Evolutionary conservation across 2,888 invertebrate genomes (phyloP).

Genomic region (Drosophila falleni): DNA sequence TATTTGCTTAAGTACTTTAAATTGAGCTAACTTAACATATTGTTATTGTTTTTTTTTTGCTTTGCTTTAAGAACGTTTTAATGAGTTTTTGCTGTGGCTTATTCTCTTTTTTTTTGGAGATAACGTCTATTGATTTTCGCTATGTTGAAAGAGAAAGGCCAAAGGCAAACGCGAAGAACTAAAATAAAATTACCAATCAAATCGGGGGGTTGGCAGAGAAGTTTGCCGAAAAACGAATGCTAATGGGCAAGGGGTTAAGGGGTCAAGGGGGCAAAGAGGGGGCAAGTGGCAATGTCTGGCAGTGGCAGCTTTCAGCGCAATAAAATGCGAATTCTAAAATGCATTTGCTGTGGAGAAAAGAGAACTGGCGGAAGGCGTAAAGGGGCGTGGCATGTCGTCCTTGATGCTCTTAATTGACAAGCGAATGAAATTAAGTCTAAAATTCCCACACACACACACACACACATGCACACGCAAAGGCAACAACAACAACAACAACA

Average conservation of each 20-base stretch:
- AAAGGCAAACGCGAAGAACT: conserved; percentile 9
- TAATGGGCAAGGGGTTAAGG: background rate
- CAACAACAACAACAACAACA: background rate
- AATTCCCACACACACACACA: conserved; percentile 25
- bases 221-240: conserved; percentile 13
- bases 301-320: conserved; percentile 22
- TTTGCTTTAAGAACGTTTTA: conserved; percentile 10
- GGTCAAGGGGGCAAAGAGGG: background rate
- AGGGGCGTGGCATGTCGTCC: conserved; percentile 48
- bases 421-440: conserved; percentile 66
- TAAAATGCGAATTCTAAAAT: conserved; percentile 36
- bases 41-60: conserved; percentile 6
- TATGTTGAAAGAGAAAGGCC: background rate
- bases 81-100: conserved; percentile 2
- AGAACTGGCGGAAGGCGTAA: background rate
- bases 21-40: conserved; percentile 12
- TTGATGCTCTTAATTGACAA: conserved; percentile 72
- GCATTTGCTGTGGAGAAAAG: conserved; percentile 13
- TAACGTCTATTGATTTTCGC: conserved; percentile 24
- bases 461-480: conserved; percentile 7
- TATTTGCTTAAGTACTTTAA: conserved; percentile 11
- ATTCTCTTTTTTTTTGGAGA: background rate
- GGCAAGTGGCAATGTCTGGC: conserved; percentile 10
- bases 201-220: conserved; percentile 8
- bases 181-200: conserved; percentile 57